Evolutionary conservation across 2,888 invertebrate species (phyloP), one percentile per base, ranked within the genome.

Genomic region (Lumbricus terrestris): DNA sequence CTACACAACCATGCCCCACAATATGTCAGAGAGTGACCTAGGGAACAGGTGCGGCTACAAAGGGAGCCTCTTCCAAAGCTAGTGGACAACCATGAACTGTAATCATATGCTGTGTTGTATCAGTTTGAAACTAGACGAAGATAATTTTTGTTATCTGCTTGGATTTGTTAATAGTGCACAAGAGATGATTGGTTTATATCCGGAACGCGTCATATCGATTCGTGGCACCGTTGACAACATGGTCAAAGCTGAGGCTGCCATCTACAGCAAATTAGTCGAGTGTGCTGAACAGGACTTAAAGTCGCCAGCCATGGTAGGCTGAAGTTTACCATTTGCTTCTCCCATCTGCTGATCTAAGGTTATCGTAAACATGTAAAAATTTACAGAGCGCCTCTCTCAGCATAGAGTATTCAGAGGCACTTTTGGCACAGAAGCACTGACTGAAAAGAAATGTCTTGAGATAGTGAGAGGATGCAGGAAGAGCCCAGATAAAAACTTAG

Each of bases 181-280:
- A 47, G 92, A 92, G 69, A 90, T 92, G 88, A 89, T 91, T 35
- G 91, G 91, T 82, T 34, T 92, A 83, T 92, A 91, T 95, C 96
- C 98, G 95, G 99, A 99, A 95, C 97, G 99, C 92, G 98, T 99
- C 93, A 99, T 99, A 93, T 98, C 98, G 88, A 98, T 99, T 83
- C 98, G 98, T 95, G 99, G 98, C 91, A 96, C 96, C 91, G 97
- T 98, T 94, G 98, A 99, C 92, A 97, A 94, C 91, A 98, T 98
- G 97, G 96, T 96, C 93, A 96, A 97, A 94, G 99, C 99, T 69
- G 99, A 99, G 95, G 97, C 97, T 93, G 97, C 98, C 96, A 98
- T 99, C 94, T 98, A 98, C 94, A 97, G 97, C 92, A 99, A 99
- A 95, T 96, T 99, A 94, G 97, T 98, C 93, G 98, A 98, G 95